A percentile compares a stretch with the other conserved stretches of the same genome.
phyloP scores from a whole-genome alignment of 2,113 vertebrate genomes.

The Otocyon megalotis region DNA sequence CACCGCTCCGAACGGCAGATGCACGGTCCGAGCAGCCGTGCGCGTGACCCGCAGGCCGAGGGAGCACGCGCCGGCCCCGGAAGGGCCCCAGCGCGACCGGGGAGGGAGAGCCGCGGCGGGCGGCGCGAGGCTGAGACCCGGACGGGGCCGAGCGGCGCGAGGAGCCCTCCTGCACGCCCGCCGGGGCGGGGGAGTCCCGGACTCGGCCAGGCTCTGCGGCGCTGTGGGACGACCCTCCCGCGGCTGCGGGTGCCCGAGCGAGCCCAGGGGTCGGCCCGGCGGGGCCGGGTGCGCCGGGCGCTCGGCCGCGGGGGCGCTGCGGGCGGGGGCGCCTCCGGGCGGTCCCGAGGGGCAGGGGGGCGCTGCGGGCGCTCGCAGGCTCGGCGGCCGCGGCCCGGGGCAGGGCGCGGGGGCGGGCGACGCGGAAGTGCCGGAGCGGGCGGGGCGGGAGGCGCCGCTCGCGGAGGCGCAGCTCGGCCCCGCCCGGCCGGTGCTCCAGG shows the following conservation, averaged over 20 bases:
- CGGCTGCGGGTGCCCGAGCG: not conserved
- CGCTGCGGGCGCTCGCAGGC: not conserved
- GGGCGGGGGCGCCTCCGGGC: not conserved
- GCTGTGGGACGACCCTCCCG: not conserved
- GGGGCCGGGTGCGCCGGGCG: not conserved
- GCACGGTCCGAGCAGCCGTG: not conserved
- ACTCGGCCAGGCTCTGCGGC: not conserved
- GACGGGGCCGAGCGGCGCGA: not conserved
- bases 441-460: not conserved
- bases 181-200: not conserved
- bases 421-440: conserved; percentile 75
- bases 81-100: not conserved
- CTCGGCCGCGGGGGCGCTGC: not conserved
- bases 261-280: not conserved
- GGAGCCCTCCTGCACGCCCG: not conserved
- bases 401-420: conserved; percentile 74
- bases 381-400: not conserved
- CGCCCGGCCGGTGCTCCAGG: not conserved
- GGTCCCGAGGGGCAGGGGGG: conserved; percentile 35
- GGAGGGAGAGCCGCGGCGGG: not conserved
- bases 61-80: not conserved
- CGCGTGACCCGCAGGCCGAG: not conserved
- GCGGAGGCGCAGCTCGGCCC: not conserved
- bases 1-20: not conserved
- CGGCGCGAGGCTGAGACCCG: not conserved